A percentile compares a stretch with the other conserved stretches of the same genome.
Evolutionary conservation across 2,888 invertebrate species (phyloP).

Genomic region (Panzeria rudis): DNA sequence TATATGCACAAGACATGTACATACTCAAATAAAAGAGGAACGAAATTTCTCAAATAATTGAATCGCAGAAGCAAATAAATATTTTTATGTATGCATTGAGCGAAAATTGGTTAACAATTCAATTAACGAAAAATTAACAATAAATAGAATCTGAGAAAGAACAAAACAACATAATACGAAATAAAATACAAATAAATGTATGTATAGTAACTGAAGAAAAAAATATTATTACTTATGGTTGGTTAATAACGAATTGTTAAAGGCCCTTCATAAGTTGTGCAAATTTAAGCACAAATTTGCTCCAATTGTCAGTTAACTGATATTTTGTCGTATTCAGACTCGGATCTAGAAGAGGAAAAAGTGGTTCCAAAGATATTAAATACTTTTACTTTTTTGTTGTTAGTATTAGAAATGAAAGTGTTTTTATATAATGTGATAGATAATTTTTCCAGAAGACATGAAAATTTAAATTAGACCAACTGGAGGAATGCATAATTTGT

Average conservation of each 20-base stretch:
- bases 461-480: no score
- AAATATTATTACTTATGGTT: not conserved
- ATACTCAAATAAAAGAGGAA: slow-evolving; percentile 8
- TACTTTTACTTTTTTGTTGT: no score
- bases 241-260: slow-evolving; percentile 7
- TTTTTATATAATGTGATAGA: no score
- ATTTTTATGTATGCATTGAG: slow-evolving; percentile 52
- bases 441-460: no score
- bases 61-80: slow-evolving; percentile 24
- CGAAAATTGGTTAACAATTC: slow-evolving; percentile 57
- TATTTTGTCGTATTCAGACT: no score
- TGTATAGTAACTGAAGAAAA: not conserved
- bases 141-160: slow-evolving; percentile 6
- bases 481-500: no score
- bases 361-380: no score
- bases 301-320: no score
- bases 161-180: not conserved
- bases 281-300: no score
- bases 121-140: slow-evolving; percentile 45
- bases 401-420: no score
- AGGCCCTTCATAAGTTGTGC: slow-evolving; percentile 19
- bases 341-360: no score
- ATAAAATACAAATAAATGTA: not conserved
- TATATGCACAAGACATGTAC: not conserved
- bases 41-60: slow-evolving; percentile 7